Conservation (phyloP, 2,113 vertebrate species). For the Eretmochelys imbricata region DNA sequence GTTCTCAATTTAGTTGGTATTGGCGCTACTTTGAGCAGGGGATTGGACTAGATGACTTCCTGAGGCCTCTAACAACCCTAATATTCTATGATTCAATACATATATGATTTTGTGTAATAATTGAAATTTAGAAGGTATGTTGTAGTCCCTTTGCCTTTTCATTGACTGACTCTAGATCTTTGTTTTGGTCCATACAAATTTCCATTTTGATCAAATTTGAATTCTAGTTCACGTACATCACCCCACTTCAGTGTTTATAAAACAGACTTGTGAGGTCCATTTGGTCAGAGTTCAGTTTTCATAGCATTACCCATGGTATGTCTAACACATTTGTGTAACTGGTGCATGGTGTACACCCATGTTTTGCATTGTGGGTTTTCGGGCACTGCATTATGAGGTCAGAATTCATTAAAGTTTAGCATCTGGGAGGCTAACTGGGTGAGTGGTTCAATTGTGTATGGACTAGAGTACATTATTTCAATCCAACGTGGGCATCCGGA, state of each 20-base stretch:
- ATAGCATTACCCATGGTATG: too few species aligned
- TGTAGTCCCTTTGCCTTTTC: not conserved
- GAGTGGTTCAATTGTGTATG: rapidly evolving
- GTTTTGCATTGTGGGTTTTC: not conserved
- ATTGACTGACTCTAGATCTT: not conserved
- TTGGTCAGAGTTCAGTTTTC: not conserved
- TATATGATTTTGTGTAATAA: not conserved
- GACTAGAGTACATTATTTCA: rapidly evolving
- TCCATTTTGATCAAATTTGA: not conserved
- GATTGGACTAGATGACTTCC: too few species aligned
- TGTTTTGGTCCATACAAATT: not conserved
- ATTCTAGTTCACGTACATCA: not conserved
- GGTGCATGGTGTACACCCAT: too few species aligned
- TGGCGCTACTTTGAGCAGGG: too few species aligned
- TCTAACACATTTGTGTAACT: too few species aligned
- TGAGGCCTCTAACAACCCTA: too few species aligned
- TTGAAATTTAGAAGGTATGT: not conserved
- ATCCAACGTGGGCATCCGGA: conserved; percentile 64
- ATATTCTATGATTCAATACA: rapidly evolving
- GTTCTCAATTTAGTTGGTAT: not conserved
- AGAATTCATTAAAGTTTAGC: not conserved
- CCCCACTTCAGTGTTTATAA: not conserved
- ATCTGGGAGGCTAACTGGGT: not conserved
- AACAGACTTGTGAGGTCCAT: not conserved
- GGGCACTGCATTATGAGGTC: not conserved